Evolutionary conservation across 2,113 vertebrate genomes (phyloP), one percentile per base, ranked within the genome.

Genomic region (Nerophis ophidion): DNA sequence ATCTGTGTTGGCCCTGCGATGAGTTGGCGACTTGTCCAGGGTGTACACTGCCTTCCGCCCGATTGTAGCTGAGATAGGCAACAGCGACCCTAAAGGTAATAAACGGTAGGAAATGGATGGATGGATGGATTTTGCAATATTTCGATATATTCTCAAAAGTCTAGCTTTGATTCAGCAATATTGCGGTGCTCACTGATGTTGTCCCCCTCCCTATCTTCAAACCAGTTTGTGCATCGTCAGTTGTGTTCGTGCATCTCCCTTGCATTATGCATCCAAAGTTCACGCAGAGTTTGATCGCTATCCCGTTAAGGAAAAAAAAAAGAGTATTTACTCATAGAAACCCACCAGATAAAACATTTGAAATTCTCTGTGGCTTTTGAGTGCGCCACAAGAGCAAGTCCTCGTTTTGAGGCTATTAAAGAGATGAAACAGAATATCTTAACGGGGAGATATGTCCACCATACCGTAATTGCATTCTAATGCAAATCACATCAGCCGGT

Each of bases 221-320:
- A 55, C 15, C 38, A 12, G 11, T 44, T 40, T 16, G 53, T 40
- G 36, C 36, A 56, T 56, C 53, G 42, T 38, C 35, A 84, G 71
- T 46, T 47, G 50, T 72, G 65, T 72, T 79, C 66, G 62, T 77
- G 61, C 65, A 54, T 72, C 68, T 70, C 61, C 52, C 17, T 48
- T 73, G 71, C 54, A 61, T 81, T 80, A 76, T 76, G 62, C 16
- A 77, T 67, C 61, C 66, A 6, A 61, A 46, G 74, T 83, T 82
- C 66, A 80, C 40, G 44, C 40, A 67, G 64, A 84, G 68, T 74
- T 49, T 47, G 52, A 48, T 57, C 8, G 8, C 70, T 15, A 36
- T 38, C 36, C 51, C 49, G 51, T 70, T 73, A 38, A 69, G 40
- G 17, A 67, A 72, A 47, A 68, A 42, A 44, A 76, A 49, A 34